A percentile compares a stretch with the other conserved stretches of the same genome.
phyloP scores from a whole-genome alignment of 2,113 vertebrate species.

The Falco punctatus region DNA sequence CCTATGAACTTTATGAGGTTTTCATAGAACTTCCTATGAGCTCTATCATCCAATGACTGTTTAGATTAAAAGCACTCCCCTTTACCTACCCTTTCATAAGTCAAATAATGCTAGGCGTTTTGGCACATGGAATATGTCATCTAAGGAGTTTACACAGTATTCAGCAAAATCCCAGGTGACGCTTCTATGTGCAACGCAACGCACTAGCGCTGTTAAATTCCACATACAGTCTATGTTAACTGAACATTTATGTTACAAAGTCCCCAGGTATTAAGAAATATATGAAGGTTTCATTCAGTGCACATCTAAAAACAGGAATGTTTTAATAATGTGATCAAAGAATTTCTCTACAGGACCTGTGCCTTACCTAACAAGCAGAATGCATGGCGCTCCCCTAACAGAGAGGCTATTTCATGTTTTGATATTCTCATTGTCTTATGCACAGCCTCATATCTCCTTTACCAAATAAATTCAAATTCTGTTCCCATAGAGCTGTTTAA shows the following conservation, averaged over 20 bases:
- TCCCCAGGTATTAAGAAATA: neutral
- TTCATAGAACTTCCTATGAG: neutral
- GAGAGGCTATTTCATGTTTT: neutral
- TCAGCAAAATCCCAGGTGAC: neutral
- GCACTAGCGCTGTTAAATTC: neutral
- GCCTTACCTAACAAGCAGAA: neutral
- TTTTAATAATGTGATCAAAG: neutral
- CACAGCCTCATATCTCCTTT: neutral
- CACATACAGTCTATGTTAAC: neutral
- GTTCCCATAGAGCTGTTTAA: neutral
- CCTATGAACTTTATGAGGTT: neutral
- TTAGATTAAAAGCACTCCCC: neutral
- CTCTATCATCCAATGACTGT: neutral
- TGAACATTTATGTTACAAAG: neutral
- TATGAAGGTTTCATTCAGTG: neutral
- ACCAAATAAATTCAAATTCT: neutral
- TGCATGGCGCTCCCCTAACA: accelerated
- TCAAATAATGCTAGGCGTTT: neutral
- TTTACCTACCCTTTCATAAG: neutral
- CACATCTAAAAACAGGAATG: neutral
- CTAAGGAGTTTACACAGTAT: neutral
- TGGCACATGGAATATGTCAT: neutral
- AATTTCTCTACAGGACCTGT: neutral
- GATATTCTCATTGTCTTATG: neutral
- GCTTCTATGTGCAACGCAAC: accelerated